These are phyloP conservation scores for Cebus imitator DNA, from an alignment of 2,113 vertebrate species.

Conservation along the genomic window DNA sequence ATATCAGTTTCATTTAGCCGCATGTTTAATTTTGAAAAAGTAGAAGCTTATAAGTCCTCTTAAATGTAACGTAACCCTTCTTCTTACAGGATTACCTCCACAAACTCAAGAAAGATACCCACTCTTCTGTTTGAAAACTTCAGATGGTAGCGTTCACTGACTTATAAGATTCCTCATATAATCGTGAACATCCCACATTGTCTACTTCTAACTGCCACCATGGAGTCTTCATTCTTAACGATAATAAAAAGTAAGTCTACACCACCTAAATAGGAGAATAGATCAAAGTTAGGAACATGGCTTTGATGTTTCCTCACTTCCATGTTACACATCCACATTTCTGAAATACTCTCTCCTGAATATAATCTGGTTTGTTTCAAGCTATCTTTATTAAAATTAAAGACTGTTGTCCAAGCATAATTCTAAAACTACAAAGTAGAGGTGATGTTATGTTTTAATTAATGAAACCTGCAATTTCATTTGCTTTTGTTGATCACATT, in stretches of 20 bases:
- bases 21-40: not conserved
- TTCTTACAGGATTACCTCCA: not conserved
- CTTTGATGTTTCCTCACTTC: not conserved
- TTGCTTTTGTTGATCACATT: not conserved
- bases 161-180: not conserved
- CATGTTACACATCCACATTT: not conserved
- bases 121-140: not conserved
- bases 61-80: not conserved
- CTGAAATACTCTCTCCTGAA: not conserved
- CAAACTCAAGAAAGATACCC: not conserved
- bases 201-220: not conserved
- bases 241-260: not conserved
- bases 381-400: constrained; percentile 20
- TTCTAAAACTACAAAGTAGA: not conserved
- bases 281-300: not conserved
- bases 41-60: not conserved
- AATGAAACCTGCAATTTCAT: not conserved
- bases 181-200: not conserved
- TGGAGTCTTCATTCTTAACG: not conserved
- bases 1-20: not conserved
- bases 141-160: not conserved
- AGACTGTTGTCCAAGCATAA: not conserved
- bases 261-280: not conserved
- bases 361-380: not conserved
- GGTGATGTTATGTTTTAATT: not conserved